Evolutionary conservation across 2,113 vertebrate genomes (phyloP), one percentile per base, ranked within the genome.

Genomic region (Lontra canadensis): DNA sequence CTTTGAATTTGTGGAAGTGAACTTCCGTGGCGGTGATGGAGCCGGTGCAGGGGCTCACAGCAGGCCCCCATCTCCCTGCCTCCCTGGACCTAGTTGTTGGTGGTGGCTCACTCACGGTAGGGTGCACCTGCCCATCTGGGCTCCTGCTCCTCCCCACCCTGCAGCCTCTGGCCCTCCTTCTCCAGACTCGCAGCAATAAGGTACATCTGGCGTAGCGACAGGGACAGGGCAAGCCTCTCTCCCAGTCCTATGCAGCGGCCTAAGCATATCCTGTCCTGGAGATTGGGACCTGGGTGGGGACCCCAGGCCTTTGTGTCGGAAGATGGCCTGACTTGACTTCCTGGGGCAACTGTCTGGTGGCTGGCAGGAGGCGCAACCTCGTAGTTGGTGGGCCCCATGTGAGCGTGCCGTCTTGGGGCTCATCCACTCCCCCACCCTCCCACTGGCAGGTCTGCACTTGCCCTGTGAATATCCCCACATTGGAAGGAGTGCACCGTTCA

Each of bases 191-290:
- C 61, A 89, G 36, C 23, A 18, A 6, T 29, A 52, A 21, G 10
- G 17, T 2, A 0, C 3, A 2, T 44, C 71, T 74, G 26, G n/a
- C 18, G 3, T 36, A 36, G 20, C 4, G 0, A 18, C 44, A 34
- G 36, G 20, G 17, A 15, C 26, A 65, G 15, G 23, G 42, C 4
- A 12, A 88, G 69, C 44, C 11, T 80, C 73, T 36, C 55, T 29
- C 92, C 47, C 49, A 25, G n/a, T 80, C 61, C 49, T 11, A n/a
- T 42, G 31, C 1, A 3, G 29, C 39, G 47, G 34, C 49, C 59
- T 18, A 31, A 26, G 52, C 15, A 1, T 39, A 76, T 57, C 36
- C 79, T 85, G 63, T 49, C 42, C 69, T 80, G n/a, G 34, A 69
- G 61, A 31, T 1, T 79, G 39, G 17, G 87, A 61, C 29, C 15